Evolutionary conservation across 2,113 vertebrate species (phyloP).

Genomic region (Atherinomorus stipes): DNA sequence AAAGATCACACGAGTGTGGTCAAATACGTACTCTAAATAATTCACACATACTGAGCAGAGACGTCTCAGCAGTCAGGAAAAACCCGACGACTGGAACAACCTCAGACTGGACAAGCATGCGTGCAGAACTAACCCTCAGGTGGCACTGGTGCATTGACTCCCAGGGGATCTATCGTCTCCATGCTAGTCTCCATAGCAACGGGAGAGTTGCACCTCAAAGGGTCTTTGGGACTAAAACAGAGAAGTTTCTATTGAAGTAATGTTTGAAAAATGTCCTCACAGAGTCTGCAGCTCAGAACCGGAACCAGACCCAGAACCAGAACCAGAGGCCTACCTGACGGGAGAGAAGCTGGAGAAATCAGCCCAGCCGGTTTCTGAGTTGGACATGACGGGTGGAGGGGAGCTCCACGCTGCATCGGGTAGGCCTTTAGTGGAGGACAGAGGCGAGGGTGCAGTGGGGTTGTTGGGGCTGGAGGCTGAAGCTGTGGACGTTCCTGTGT

Average conservation of each 20-base stretch:
- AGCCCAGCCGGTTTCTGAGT: conserved; percentile 92
- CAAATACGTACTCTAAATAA: not conserved
- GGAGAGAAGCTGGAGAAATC: conserved; percentile 93
- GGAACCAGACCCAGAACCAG: not conserved
- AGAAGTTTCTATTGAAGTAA: conserved; percentile 8
- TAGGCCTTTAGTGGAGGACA: conserved; percentile 38
- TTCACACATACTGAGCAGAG: too few species aligned
- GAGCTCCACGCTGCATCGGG: conserved; percentile 87
- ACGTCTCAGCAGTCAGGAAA: too few species aligned
- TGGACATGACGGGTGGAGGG: conserved; percentile 80
- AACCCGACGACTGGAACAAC: too few species aligned
- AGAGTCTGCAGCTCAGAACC: not conserved
- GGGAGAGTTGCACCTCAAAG: conserved; percentile 93
- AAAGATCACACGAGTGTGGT: conserved; percentile 1
- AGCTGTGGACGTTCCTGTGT: conserved; percentile 87
- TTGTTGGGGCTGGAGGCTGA: conserved; percentile 77
- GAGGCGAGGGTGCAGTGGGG: conserved; percentile 63
- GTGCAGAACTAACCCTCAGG: conserved; percentile 85
- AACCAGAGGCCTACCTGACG: conserved; percentile 81
- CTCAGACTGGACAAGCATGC: not conserved
- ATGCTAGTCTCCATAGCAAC: conserved; percentile 97
- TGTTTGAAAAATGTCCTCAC: not conserved
- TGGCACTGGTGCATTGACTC: conserved; percentile 84
- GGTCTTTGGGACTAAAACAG: conserved; percentile 89
- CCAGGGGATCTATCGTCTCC: conserved; percentile 89